Base-by-base conservation (phyloP, 2,113 vertebrate species). In the Synodontis membranacea region DNA sequence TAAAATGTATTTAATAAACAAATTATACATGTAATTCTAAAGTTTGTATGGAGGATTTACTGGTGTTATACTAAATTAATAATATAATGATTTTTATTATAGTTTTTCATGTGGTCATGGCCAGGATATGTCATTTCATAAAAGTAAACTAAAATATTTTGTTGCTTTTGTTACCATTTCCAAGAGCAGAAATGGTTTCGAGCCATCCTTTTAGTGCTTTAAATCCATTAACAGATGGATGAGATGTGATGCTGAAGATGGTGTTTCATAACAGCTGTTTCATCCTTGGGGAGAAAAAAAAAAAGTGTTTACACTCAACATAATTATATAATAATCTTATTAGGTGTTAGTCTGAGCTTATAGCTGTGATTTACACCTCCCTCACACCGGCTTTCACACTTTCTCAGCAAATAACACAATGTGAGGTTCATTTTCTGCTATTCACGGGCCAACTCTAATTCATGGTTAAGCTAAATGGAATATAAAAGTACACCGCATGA, bases 231-330 rank as follows among this genome's bases (percentile, higher is more conserved):
- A 44, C n/a, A 60, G 50, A 39, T 19, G 14, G 48, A 42, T n/a
- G 39, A 85, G 37, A 81, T 81, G 42, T 66, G 17, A 11, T 58
- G 31, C 48, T 52, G 23, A 75, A 82, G 54, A 70, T 68, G 70
- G 72, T 21, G 50, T 82, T 74, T 60, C 11, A 44, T 86, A 82
- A 86, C 62, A 81, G 50, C 64, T 72, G 52, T 23, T 81, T 58
- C 34, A 86, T 66, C 64, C 42, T 25, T 60, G 2, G 28, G 39
- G 10, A 34, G n/a, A n/a, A n/a, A 37, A 58, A 23, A 44, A 46
- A n/a, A 19, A 3, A 37, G 39, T 75, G 66, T 62, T 62, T 62
- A 86, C 52, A 39, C 19, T 44, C 50, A 62, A 28, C 17, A 44
- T 70, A 42, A 79, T 76, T 79, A 31, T 34, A 48, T 75, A 62